Evolutionary conservation across 2,113 vertebrate genomes (phyloP), one percentile per base, ranked within the genome.

Genomic region (Pelodiscus sinensis): DNA sequence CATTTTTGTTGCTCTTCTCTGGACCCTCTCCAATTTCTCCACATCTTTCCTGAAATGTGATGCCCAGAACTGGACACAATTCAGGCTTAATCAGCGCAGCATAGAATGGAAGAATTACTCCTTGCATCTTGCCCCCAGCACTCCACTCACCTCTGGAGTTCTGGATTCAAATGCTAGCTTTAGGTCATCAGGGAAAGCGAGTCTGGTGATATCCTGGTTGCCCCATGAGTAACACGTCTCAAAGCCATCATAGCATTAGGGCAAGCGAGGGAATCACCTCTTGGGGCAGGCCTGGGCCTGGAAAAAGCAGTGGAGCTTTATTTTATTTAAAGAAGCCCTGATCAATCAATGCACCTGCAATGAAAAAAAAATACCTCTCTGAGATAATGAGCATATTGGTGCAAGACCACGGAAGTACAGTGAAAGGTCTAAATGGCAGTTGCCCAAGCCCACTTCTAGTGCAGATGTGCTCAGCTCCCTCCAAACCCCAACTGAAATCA

Each of bases 381-480:
- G 75, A 86, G 0, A 0, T 62, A 81, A n/a, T 81, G 84, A 90
- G 86, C 57, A 77, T 35, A 56, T n/a, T 0, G 8, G 81, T 50
- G 79, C 1, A 0, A 14, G 81, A 68, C 25, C 56, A 73, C 31
- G 15, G 54, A 58, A 15, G 24, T 10, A 27, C 35, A 4, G 5
- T 15, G 56, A 31, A 38, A 78, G 60, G 86, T n/a, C n/a, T 80
- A 68, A 68, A 92, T 62, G 82, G 81, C 83, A 86, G 38, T 79
- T 87, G 85, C 75, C 77, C 1, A 9, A 68, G 65, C 65, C 9
- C 15, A 8, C 8, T 16, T 31, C 65, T 19, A 68, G 15, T 4
- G 8, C 31, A 68, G 65, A n/a, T 8, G 65, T 68, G 15, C 31
- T n/a, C 65, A n/a, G 31, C 65, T n/a, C 65, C 31, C 16, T 18